phyloP scores from a whole-genome alignment of 2,113 vertebrate genomes.

The Crotalus viridis region DNA sequence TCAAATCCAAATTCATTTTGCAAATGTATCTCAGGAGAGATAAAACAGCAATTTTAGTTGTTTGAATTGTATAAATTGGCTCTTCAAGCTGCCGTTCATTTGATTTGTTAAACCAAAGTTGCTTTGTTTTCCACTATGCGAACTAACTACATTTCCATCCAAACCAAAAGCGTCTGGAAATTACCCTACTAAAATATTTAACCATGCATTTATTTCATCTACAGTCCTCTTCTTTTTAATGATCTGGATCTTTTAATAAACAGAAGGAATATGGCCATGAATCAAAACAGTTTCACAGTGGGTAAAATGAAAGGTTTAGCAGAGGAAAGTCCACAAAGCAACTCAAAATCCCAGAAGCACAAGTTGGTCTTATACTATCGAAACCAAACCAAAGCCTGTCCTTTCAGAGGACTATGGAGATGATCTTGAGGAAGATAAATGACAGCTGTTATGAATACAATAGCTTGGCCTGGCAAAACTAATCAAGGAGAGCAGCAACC shows the following conservation, averaged over 20 bases:
- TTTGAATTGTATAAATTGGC: neutral
- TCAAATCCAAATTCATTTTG: neutral
- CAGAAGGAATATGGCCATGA: neutral
- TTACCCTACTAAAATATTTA: neutral
- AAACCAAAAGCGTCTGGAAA: neutral
- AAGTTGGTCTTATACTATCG: neutral
- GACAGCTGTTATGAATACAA: neutral
- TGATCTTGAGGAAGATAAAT: neutral
- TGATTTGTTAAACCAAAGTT: neutral
- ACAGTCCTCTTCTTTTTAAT: neutral
- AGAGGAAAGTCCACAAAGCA: neutral
- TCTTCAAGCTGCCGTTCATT: neutral
- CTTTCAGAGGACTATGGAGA: neutral
- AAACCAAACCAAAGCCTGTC: neutral
- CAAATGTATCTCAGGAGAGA: neutral
- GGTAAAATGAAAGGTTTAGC: neutral
- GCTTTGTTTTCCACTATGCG: neutral
- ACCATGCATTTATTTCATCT: neutral
- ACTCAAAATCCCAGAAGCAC: neutral
- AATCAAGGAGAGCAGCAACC: neutral
- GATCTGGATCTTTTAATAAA: neutral
- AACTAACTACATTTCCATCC: neutral
- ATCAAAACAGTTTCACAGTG: neutral
- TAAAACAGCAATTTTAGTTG: neutral
- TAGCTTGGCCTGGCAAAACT: neutral